Evolutionary conservation across 2,797 vertebrate species (phyloP), one percentile per base, ranked within the genome.

Genomic region (Falco berigora): DNA sequence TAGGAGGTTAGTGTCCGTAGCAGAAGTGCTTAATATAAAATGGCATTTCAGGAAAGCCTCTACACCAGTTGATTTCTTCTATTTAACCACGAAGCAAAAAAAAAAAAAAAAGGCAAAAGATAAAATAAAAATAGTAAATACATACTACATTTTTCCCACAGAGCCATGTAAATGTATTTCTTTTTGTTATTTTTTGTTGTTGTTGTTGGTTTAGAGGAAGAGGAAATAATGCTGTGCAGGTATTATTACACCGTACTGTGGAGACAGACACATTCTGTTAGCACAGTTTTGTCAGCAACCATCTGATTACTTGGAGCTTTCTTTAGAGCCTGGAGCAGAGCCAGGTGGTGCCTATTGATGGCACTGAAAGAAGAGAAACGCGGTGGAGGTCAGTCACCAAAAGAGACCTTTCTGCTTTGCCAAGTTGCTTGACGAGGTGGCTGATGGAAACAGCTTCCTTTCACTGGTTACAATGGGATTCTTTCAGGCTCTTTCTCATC

Each of bases 391-490:
- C 93, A 95, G 86, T 47, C 85, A 93, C 91, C 87, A 96, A 86
- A 81, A 92, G 59, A 94, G 81, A 96, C 77, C 93, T 80, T 92
- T 88, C 61, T 73, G 7, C 67, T 80, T 64, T 95, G 92, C 90
- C 94, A 93, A 91, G 81, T 84, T 90, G 83, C 67, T 94, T 96
- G 96, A 88, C 62, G 42, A 90, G 89, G 63, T 90, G 95, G 90
- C 92, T 96, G 91, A 49, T 87, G 69, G 89, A 97, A 97, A 96
- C 71, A 40, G 69, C 81, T 86, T 86, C 76, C 90, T 92, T 88
- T 92, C 71, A 92, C 47, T 40, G 25, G 46, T 73, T 68, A 95
- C 94, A 95, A 71, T 92, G 90, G 9, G 2, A 95, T 93, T 93
- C 92, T 94, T 92, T 92, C 92, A 95, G 66, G 55, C 72, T 68